These are phyloP conservation scores for Meteorus sp. DNA, from an alignment of 1,140 invertebrate species.

Conservation along the genomic window DNA sequence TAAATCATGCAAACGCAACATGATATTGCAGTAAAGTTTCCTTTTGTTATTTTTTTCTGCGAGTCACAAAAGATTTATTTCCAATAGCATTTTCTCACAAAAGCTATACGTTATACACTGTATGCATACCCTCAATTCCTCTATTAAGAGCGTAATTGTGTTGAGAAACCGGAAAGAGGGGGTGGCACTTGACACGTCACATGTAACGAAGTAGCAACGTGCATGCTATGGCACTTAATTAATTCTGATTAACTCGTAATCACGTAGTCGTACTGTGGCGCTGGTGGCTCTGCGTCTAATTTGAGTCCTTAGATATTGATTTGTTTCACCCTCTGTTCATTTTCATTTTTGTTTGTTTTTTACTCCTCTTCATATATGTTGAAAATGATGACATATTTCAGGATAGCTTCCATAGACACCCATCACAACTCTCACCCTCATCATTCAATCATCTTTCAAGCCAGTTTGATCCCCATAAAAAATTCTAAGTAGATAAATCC, in stretches of 20 bases:
- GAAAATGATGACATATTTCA: no score
- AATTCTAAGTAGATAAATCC: no score
- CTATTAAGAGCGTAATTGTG: no score
- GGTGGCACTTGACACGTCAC: slow-evolving; percentile 55
- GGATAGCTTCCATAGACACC: no score
- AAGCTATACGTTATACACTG: no score
- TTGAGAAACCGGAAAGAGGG: slow-evolving; percentile 12
- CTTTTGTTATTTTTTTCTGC: neutral
- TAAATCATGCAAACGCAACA: no score
- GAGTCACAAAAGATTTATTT: no score
- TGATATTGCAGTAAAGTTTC: no score
- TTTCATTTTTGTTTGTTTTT: no score
- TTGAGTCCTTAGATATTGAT: slow-evolving; percentile 56
- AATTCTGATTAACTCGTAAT: slow-evolving; percentile 61
- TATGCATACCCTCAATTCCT: no score
- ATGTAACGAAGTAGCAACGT: slow-evolving; percentile 58
- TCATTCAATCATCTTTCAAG: slow-evolving; percentile 12
- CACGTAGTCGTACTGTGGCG: slow-evolving; percentile 53
- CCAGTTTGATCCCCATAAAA: neutral
- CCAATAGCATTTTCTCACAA: no score
- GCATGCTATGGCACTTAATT: slow-evolving; percentile 57
- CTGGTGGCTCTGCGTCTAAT: slow-evolving; percentile 42
- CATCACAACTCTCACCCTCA: neutral
- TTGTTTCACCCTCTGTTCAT: slow-evolving; percentile 32
- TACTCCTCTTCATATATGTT: no score